These are phyloP conservation scores for Panthera leo DNA, from an alignment of 2,113 vertebrate species.

Conservation along the genomic window DNA sequence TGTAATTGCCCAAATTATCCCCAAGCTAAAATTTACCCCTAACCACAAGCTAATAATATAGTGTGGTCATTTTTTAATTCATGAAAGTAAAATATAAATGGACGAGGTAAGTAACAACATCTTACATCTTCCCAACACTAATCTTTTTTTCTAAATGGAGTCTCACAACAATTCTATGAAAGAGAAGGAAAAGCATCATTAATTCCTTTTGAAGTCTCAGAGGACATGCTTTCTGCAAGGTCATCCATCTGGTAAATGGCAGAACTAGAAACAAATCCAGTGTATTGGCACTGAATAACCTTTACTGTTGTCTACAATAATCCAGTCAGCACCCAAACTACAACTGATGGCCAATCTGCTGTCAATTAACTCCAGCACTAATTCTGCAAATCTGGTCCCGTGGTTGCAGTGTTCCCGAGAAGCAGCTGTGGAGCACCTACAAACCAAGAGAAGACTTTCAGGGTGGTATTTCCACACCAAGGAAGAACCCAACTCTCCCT, in stretches of 20 bases:
- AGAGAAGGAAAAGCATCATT: not conserved
- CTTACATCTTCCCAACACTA: not conserved
- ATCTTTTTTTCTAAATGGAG: not conserved
- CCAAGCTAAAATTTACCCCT: not conserved
- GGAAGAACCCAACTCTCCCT: not conserved
- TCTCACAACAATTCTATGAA: not conserved
- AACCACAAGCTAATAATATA: not conserved
- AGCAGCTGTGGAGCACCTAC: not conserved
- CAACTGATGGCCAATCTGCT: not conserved
- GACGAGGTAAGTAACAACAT: not conserved
- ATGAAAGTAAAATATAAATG: not conserved
- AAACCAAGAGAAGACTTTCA: not conserved
- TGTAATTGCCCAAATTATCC: not conserved
- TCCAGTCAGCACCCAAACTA: not conserved
- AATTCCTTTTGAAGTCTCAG: not conserved
- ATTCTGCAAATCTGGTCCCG: not conserved
- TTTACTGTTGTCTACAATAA: not conserved
- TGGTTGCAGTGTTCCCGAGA: not conserved
- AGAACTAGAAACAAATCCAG: not conserved
- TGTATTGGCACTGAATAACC: not conserved
- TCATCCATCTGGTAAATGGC: not conserved
- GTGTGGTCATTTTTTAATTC: not conserved
- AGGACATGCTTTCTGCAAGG: not conserved
- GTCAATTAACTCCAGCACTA: not conserved
- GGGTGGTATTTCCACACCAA: not conserved